A percentile compares a stretch with the other conserved stretches of the same genome.
phyloP scores from a whole-genome alignment of 2,888 invertebrate species.

The Diarsia dahlii region DNA sequence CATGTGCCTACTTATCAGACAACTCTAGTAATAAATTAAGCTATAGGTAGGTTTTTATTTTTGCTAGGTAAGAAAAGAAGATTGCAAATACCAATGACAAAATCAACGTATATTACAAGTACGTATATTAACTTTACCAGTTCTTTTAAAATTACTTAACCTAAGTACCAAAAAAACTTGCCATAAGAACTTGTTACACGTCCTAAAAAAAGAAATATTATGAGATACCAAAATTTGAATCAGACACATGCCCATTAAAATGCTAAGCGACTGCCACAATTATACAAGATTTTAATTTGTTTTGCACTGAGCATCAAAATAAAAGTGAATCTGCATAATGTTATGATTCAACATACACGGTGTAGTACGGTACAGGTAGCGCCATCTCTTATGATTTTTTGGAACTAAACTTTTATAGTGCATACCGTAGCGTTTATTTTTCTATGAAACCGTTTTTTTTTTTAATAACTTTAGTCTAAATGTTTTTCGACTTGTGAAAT shows the following conservation, averaged over 20 bases:
- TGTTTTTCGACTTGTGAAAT: no score
- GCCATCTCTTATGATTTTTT: slow-evolving; percentile 63
- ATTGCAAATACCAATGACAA: background rate
- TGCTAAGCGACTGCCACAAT: slow-evolving; percentile 40
- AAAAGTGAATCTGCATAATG: slow-evolving; percentile 42
- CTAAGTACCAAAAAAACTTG: no score
- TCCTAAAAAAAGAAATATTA: no score
- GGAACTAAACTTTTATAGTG: slow-evolving; percentile 13
- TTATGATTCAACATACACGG: slow-evolving; percentile 8
- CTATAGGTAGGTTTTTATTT: background rate
- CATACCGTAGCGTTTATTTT: background rate
- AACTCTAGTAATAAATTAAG: background rate
- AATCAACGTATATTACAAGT: no score
- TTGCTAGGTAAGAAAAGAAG: background rate
- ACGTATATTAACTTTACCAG: no score
- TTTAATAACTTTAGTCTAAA: no score
- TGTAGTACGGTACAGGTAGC: slow-evolving; percentile 44
- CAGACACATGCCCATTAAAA: slow-evolving; percentile 33
- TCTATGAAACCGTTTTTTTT: no score
- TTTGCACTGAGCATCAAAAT: slow-evolving; percentile 28
- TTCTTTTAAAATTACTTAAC: no score
- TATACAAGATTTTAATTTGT: slow-evolving; percentile 24
- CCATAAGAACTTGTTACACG: no score
- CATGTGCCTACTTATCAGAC: background rate
- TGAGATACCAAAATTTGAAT: slow-evolving; percentile 15